phyloP scores from a whole-genome alignment of 2,888 invertebrate genomes.

The Hirtodrosophila duncani region DNA sequence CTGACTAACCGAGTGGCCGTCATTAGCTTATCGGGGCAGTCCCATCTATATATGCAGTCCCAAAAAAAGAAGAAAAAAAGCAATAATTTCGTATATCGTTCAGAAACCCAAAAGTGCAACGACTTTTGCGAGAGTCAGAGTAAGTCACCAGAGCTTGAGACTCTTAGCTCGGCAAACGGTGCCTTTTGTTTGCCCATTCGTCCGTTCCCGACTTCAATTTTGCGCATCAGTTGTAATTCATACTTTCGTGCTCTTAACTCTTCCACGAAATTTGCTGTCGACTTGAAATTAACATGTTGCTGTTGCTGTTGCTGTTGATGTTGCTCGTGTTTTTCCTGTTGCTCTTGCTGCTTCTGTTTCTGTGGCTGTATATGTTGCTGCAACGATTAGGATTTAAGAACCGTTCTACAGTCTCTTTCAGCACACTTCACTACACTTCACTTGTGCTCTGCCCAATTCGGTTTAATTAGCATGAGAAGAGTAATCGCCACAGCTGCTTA shows the following conservation, averaged over 20 bases:
- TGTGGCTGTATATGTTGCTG: constrained; percentile 21
- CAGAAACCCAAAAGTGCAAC: constrained; percentile 61
- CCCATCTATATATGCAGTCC: constrained; percentile 42
- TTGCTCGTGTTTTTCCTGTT: constrained; percentile 3
- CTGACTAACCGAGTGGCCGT: constrained; percentile 49
- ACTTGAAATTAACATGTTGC: constrained; percentile 69
- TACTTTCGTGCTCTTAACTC: constrained; percentile 60
- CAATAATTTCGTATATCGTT: constrained; percentile 19
- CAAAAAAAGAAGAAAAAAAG: constrained; percentile 23
- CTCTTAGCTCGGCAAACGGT: constrained; percentile 31
- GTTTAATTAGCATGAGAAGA: constrained; percentile 69
- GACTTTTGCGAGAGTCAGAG: constrained; percentile 38
- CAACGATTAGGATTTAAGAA: constrained; percentile 64
- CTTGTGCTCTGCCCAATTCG: constrained; percentile 61
- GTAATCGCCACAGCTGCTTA: constrained; percentile 65
- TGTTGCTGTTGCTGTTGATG: constrained; percentile 18
- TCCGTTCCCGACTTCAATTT: constrained; percentile 65
- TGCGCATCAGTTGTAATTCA: constrained; percentile 73
- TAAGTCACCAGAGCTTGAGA: constrained; percentile 4
- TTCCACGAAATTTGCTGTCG: constrained; percentile 66
- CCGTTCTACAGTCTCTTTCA: constrained; percentile 56
- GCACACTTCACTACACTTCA: constrained; percentile 51
- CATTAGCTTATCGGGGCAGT: constrained; percentile 59
- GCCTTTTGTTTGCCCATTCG: constrained; percentile 59
- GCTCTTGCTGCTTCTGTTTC: constrained; percentile 3